Percentiles rank a stretch among this genome's conserved stretches.
Evolutionary conservation across 2,797 vertebrate species (phyloP).

Genomic region (Tarsius wallacei): DNA sequence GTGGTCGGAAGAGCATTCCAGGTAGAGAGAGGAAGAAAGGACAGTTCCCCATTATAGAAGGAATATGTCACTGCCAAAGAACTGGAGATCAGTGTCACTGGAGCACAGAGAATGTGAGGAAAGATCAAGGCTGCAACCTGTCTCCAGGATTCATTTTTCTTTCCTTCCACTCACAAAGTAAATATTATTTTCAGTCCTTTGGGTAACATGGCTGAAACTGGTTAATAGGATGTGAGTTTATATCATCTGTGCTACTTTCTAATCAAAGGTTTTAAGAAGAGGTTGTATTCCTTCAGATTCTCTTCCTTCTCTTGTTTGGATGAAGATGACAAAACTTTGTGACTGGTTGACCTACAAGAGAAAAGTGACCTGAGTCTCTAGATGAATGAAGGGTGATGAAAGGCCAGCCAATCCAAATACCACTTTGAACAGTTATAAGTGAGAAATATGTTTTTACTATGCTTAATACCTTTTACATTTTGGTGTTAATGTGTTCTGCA

Average conservation of each 20-base stretch:
- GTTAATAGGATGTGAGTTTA: neutral
- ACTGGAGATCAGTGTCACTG: fast-evolving
- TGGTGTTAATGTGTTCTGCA: neutral
- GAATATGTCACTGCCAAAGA: neutral
- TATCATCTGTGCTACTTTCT: neutral
- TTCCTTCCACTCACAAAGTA: neutral
- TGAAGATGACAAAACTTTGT: neutral
- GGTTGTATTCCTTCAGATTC: neutral
- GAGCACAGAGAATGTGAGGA: neutral
- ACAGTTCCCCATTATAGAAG: neutral
- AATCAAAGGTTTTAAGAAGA: neutral
- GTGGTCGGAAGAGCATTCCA: neutral
- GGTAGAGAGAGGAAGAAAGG: neutral
- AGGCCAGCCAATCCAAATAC: neutral
- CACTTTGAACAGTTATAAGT: neutral
- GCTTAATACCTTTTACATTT: neutral
- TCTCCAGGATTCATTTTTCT: neutral
- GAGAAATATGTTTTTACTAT: neutral
- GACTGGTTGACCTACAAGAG: neutral
- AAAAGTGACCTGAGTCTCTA: neutral
- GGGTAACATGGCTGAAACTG: neutral
- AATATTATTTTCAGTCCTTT: neutral
- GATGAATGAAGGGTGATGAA: neutral
- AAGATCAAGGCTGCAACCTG: neutral
- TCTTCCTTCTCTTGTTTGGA: neutral